Evolutionary conservation across 2,113 vertebrate species (phyloP).

Genomic region (Spea bombifrons): DNA sequence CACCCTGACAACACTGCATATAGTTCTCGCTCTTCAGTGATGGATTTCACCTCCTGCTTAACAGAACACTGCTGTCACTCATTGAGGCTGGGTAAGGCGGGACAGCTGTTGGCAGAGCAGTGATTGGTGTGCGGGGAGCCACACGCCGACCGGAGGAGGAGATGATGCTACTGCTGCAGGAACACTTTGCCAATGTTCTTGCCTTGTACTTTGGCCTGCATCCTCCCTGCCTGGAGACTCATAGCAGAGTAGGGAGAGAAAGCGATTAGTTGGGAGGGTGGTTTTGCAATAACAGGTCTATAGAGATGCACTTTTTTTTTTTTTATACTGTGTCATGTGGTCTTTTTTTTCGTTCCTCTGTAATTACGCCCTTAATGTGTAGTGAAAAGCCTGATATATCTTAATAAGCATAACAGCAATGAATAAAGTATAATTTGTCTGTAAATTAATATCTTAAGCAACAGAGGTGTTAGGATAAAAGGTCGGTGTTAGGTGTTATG

Average conservation of each 20-base stretch:
- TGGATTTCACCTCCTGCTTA: conserved; percentile 56
- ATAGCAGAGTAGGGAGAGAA: conserved; percentile 32
- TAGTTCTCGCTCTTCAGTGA: conserved; percentile 51
- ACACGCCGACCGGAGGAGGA: conserved; percentile 41
- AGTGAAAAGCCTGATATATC: neutral
- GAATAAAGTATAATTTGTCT: neutral
- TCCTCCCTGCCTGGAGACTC: conserved; percentile 52
- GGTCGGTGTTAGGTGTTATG: too few relatives aligned
- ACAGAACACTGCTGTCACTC: conserved; percentile 58
- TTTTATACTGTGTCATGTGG: too few relatives aligned
- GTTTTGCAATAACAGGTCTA: conserved; percentile 38
- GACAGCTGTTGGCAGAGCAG: conserved; percentile 31
- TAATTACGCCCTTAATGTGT: neutral
- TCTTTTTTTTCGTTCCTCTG: neutral
- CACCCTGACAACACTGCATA: conserved; percentile 43
- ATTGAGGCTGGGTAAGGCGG: conserved; percentile 41
- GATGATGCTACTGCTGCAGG: conserved; percentile 47
- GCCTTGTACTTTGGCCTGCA: conserved; percentile 62
- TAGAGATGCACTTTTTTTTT: neutral
- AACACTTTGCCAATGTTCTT: conserved; percentile 57
- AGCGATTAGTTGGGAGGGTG: conserved; percentile 46
- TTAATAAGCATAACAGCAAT: neutral
- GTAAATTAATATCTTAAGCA: neutral
- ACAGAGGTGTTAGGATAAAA: too few relatives aligned
- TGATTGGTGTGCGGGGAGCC: conserved; percentile 47